Evolutionary conservation across 2,888 invertebrate genomes (phyloP).

Genomic region (Thumatha senex): DNA sequence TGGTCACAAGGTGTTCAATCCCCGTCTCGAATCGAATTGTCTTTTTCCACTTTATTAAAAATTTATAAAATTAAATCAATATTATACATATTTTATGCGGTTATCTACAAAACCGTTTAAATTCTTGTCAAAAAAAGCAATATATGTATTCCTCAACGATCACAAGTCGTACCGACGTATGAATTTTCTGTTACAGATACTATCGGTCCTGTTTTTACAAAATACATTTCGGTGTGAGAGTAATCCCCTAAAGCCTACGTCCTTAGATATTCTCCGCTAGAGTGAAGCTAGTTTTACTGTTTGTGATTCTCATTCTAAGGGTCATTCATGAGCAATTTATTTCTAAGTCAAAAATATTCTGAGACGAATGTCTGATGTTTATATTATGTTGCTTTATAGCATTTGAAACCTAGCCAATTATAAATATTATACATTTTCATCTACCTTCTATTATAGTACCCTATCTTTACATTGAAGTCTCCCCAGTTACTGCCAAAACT

Average conservation of each 20-base stretch:
- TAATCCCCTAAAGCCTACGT: slow-evolving; percentile 47
- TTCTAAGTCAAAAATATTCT: slow-evolving; percentile 32
- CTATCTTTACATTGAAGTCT: too few relatives aligned
- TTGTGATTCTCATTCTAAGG: slow-evolving; percentile 63
- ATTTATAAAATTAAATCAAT: too few relatives aligned
- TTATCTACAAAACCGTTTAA: too few relatives aligned
- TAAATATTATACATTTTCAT: not conserved
- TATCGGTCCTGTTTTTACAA: not conserved
- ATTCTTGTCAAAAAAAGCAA: too few relatives aligned
- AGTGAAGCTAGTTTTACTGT: slow-evolving; percentile 69
- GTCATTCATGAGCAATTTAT: slow-evolving; percentile 53
- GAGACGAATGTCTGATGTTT: slow-evolving; percentile 40
- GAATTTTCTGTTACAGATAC: too few relatives aligned
- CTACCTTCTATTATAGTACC: not conserved
- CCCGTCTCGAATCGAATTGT: too few relatives aligned
- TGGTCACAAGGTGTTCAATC: too few relatives aligned
- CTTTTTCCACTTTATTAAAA: too few relatives aligned
- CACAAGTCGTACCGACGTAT: too few relatives aligned
- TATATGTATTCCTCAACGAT: too few relatives aligned
- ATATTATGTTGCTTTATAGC: slow-evolving; percentile 8
- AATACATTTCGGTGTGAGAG: slow-evolving; percentile 45
- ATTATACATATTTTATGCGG: too few relatives aligned
- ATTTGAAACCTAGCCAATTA: not conserved
- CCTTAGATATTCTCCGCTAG: slow-evolving; percentile 58
- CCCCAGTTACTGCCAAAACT: too few relatives aligned